These are phyloP conservation scores for Pseudobourletiella spinata DNA, from an alignment of 1,140 invertebrate genomes.

Conservation along the genomic window DNA sequence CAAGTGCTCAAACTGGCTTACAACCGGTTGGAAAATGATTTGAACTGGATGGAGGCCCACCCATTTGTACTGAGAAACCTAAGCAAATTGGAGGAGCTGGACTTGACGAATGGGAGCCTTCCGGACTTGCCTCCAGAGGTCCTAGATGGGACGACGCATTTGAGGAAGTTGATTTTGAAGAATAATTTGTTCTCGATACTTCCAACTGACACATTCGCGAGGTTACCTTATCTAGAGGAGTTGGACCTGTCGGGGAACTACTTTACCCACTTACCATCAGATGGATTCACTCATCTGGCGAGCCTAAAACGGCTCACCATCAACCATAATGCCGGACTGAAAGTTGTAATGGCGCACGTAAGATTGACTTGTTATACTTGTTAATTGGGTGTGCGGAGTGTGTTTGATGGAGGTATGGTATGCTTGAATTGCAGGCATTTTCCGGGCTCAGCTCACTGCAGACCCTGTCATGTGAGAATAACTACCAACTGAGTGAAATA, in stretches of 20 bases:
- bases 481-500: constrained; percentile 16
- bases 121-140: constrained; percentile 23
- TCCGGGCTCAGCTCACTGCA: constrained; percentile 7
- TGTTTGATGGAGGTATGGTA: too few species aligned
- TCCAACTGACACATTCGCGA: constrained; percentile 2
- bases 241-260: constrained; percentile 32
- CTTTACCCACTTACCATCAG: constrained; percentile 5
- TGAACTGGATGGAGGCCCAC: constrained; percentile 14
- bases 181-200: constrained; percentile 27
- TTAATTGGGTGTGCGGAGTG: neutral
- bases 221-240: constrained; percentile 10
- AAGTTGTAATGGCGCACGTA: constrained; percentile 26
- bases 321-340: constrained; percentile 8
- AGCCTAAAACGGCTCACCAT: constrained; percentile 12
- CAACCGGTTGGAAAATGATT: constrained; percentile 20
- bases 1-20: constrained; percentile 20
- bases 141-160: constrained; percentile 21
- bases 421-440: too few species aligned
- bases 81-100: constrained; percentile 17
- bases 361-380: constrained; percentile 9
- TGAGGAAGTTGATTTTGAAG: constrained; percentile 23
- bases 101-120: constrained; percentile 25
- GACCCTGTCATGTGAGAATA: constrained; percentile 14
- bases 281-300: constrained; percentile 15
- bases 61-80: constrained; percentile 17